These are phyloP conservation scores for Eublepharis macularius DNA, from an alignment of 2,113 vertebrate genomes.

Conservation along the genomic window DNA sequence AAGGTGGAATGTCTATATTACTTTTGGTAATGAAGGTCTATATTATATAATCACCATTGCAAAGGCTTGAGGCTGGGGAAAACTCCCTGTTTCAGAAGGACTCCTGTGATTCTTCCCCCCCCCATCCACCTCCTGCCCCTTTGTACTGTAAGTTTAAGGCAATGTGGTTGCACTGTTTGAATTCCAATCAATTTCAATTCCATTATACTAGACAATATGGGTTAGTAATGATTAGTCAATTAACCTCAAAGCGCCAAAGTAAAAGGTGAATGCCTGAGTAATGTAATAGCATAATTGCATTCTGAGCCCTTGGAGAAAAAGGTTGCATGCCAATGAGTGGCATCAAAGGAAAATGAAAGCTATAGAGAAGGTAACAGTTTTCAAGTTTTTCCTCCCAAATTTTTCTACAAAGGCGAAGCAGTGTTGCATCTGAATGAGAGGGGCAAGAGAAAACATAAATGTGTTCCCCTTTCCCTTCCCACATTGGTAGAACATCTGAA, in stretches of 20 bases:
- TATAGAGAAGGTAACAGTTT: constrained; percentile 19
- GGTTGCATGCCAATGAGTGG: constrained; percentile 28
- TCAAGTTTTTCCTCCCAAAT: constrained; percentile 6
- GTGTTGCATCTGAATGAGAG: background rate
- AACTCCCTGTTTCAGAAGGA: background rate
- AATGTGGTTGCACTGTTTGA: constrained; percentile 32
- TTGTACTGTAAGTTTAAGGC: constrained; percentile 40
- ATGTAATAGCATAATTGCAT: constrained; percentile 32
- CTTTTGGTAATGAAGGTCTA: background rate
- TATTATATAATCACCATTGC: background rate
- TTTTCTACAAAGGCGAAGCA: constrained; percentile 24
- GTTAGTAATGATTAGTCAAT: constrained; percentile 61
- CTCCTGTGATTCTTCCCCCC: background rate
- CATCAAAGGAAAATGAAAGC: constrained; percentile 50
- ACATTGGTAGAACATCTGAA: background rate
- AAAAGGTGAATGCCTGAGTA: constrained; percentile 49
- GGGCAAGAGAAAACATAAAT: background rate
- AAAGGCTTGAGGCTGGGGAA: constrained; percentile 22
- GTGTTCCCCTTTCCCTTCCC: background rate
- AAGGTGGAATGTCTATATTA: background rate
- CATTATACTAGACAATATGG: constrained; percentile 60
- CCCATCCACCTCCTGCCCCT: background rate
- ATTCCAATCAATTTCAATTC: constrained; percentile 63
- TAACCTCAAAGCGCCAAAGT: constrained; percentile 58
- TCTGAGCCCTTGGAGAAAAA: constrained; percentile 32